Percentiles rank a stretch among this genome's conserved stretches.
Conservation (phyloP, 2,113 vertebrate genomes). For the Aix galericulata region DNA sequence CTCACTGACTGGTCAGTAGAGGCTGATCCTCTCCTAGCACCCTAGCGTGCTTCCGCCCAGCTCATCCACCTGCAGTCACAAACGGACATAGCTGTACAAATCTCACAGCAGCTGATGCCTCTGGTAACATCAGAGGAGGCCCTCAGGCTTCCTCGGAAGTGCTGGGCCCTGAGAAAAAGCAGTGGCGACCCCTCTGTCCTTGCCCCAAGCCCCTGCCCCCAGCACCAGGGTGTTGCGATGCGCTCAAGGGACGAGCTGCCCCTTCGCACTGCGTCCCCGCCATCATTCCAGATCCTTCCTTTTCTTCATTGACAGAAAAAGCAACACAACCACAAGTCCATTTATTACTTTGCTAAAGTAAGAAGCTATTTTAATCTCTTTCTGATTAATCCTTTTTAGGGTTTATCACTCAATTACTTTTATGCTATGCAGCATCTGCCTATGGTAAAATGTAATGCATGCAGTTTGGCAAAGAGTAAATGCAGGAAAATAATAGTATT, state of each 20-base stretch:
- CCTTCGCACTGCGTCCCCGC: not conserved
- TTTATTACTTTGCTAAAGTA: constrained; percentile 2
- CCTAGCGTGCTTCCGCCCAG: accelerated
- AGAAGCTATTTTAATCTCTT: not conserved
- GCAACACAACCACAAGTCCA: not conserved
- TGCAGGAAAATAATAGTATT: not conserved
- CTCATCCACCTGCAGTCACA: accelerated
- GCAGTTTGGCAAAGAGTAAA: not conserved
- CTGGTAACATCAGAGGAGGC: accelerated
- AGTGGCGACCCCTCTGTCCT: accelerated
- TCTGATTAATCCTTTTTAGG: not conserved
- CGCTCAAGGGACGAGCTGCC: not conserved
- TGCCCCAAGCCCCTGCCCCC: not conserved
- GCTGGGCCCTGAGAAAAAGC: not conserved
- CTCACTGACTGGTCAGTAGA: accelerated
- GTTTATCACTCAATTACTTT: constrained; percentile 6
- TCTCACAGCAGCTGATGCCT: accelerated
- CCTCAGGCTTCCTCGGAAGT: accelerated
- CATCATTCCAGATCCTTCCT: not conserved
- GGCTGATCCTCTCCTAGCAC: accelerated
- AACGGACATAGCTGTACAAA: not conserved
- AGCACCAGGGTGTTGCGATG: not conserved
- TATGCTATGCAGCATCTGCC: not conserved
- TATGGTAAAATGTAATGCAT: not conserved
- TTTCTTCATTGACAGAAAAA: not conserved